These are phyloP conservation scores for Myotis findleyi DNA, from an alignment of 2,797 vertebrate species.

Conservation along the genomic window DNA sequence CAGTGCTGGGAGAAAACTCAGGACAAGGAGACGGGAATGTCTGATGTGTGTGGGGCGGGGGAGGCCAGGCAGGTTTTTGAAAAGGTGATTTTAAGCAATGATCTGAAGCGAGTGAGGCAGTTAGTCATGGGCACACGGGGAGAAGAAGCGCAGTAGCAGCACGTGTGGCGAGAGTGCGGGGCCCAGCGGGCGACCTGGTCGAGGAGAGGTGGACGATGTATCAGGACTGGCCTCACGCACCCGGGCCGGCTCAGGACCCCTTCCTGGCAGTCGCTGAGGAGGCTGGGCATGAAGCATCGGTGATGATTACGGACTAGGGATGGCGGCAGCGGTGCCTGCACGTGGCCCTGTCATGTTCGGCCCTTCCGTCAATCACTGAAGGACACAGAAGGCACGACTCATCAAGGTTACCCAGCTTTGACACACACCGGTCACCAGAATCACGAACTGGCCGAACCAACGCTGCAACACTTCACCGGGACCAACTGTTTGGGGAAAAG, in stretches of 20 bases:
- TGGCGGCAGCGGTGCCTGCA: accelerated
- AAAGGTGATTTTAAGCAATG: not conserved
- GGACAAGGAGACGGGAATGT: not conserved
- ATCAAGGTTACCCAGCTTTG: accelerated
- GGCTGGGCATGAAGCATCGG: not conserved
- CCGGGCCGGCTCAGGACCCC: not conserved
- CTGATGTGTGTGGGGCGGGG: not conserved
- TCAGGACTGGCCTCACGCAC: accelerated
- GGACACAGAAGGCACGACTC: not conserved
- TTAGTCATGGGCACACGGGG: accelerated
- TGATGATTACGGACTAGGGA: accelerated
- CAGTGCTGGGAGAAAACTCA: not conserved
- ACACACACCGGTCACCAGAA: not conserved
- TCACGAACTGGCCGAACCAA: not conserved
- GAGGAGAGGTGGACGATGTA: accelerated
- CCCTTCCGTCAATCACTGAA: not conserved
- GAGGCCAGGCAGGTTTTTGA: not conserved
- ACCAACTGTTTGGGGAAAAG: too few species aligned
- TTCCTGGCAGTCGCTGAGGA: not conserved
- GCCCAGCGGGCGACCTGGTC: not conserved
- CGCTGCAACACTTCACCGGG: not conserved
- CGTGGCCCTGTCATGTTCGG: not conserved
- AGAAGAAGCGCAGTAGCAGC: not conserved
- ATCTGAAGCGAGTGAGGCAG: not conserved
- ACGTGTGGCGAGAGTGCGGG: accelerated